phyloP scores from a whole-genome alignment of 2,888 invertebrate genomes.

The Panorpa germanica region DNA sequence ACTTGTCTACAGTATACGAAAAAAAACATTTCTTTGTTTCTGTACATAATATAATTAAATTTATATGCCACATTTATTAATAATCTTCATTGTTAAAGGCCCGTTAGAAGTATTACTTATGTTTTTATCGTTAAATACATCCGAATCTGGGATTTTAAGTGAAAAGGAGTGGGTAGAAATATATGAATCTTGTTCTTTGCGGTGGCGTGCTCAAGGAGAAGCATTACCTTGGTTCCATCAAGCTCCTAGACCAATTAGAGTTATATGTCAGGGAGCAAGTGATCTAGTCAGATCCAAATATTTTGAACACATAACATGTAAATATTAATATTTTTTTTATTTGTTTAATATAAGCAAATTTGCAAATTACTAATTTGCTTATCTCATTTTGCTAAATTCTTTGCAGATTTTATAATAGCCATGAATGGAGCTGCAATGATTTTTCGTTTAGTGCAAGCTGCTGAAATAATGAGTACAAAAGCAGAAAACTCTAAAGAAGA shows the following conservation, averaged over 20 bases:
- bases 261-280: no score
- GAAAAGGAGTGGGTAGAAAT: slow-evolving; percentile 53
- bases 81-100: slow-evolving; percentile 29
- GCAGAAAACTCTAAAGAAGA: no score
- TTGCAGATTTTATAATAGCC: no score
- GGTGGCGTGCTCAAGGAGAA: slow-evolving; percentile 53
- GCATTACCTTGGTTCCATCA: slow-evolving; percentile 55
- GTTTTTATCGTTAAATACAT: slow-evolving; percentile 59
- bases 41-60: slow-evolving; percentile 1
- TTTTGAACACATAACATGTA: slow-evolving; percentile 54
- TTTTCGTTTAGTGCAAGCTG: no score
- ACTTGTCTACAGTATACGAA: slow-evolving; percentile 1
- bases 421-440: no score
- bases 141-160: slow-evolving; percentile 42
- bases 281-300: slow-evolving; percentile 52
- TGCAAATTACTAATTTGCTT: no score
- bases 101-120: slow-evolving; percentile 56
- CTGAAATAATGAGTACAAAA: no score
- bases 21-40: slow-evolving; percentile 2
- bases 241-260: no score
- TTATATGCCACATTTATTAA: slow-evolving; percentile 7
- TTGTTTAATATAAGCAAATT: no score
- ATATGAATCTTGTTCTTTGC: slow-evolving; percentile 50
- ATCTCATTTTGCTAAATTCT: no score
- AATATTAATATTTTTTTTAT: slow-evolving; percentile 24